Conservation (phyloP, 2,797 vertebrate genomes). For the Chelidonichthys spinosus region DNA sequence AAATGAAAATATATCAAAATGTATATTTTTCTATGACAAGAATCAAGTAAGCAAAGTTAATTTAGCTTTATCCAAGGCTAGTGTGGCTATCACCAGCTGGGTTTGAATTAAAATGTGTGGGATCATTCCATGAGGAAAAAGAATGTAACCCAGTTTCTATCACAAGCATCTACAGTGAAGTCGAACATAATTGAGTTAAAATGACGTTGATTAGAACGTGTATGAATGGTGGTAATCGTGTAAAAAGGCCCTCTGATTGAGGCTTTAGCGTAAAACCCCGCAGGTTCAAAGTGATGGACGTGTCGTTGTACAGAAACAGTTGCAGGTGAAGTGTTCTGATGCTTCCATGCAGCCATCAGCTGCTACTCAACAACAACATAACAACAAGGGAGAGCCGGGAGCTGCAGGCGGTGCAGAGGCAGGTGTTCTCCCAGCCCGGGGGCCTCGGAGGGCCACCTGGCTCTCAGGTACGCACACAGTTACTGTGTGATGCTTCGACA, state of each 20-base stretch:
- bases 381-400: conserved; percentile 57
- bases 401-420: conserved; percentile 66
- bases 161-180: neutral
- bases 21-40: no score
- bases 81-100: no score
- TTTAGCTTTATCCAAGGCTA: no score
- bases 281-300: neutral
- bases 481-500: conserved; percentile 31
- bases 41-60: no score
- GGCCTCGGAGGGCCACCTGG: conserved; percentile 69
- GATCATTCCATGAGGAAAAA: no score
- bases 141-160: neutral
- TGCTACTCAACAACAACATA: conserved; percentile 72
- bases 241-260: neutral
- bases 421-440: conserved; percentile 74
- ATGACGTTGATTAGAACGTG: neutral
- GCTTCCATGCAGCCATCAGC: conserved; percentile 22
- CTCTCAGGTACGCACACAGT: conserved; percentile 37
- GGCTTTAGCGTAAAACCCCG: no score
- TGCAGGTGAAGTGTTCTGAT: neutral
- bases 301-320: neutral
- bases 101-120: no score
- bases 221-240: neutral
- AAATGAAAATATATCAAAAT: no score
- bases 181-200: neutral